Conservation (phyloP, 2,113 vertebrate genomes). For the Xenopus laevis region DNA sequence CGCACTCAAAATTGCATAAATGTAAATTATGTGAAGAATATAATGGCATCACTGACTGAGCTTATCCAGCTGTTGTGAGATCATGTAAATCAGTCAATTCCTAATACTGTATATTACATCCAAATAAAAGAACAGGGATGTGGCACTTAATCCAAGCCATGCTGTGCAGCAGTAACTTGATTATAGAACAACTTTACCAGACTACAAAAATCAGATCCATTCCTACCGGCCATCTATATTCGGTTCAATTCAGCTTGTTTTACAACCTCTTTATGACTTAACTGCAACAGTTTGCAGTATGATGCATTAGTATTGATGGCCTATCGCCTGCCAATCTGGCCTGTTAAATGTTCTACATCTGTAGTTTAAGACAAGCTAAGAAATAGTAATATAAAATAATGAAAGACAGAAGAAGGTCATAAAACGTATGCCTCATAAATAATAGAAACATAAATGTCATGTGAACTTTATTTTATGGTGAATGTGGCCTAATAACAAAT, state of each 20-base stretch:
- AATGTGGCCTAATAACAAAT: slow-evolving; percentile 69
- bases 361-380: slow-evolving; percentile 48
- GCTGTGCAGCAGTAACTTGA: no score
- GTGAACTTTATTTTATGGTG: slow-evolving; percentile 72
- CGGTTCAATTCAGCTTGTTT: background rate
- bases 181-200: no score
- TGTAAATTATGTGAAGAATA: no score
- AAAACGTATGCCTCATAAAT: slow-evolving; percentile 72
- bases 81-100: no score
- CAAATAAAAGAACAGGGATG: no score
- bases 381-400: slow-evolving; percentile 51
- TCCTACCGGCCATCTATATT: no score
- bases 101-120: no score
- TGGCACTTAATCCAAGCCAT: no score
- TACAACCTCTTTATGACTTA: background rate
- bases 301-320: background rate
- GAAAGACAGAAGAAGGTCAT: slow-evolving; percentile 56
- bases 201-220: no score
- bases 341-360: background rate
- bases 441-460: slow-evolving; percentile 74
- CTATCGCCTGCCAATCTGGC: background rate
- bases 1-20: no score
- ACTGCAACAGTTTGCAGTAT: background rate
- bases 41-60: no score
- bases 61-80: no score